These are phyloP conservation scores for Promerops cafer DNA, from an alignment of 2,113 vertebrate genomes.

Conservation along the genomic window DNA sequence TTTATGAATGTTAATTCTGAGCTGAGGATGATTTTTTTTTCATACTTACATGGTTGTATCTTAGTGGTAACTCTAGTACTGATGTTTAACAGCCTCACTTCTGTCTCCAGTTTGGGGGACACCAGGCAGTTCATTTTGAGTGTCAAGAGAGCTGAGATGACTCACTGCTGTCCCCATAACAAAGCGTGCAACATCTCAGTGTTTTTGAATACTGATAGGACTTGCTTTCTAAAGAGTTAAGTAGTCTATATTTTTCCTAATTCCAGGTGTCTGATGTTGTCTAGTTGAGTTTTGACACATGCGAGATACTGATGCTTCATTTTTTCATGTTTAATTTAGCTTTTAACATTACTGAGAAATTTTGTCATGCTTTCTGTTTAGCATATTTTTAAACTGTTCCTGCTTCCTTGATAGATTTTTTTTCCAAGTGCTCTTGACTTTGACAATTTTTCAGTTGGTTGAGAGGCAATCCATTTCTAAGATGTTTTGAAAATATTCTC, in stretches of 20 bases:
- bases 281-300: not conserved
- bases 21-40: not conserved
- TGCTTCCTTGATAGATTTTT: slow-evolving; percentile 26
- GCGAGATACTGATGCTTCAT: not conserved
- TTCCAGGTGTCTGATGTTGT: not conserved
- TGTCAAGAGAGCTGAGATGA: not conserved
- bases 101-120: not conserved
- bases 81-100: not conserved
- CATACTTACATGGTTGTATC: not conserved
- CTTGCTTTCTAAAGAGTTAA: not conserved
- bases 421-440: not conserved
- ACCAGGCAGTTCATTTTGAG: not conserved
- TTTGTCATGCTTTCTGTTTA: slow-evolving; percentile 15
- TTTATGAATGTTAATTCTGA: not conserved
- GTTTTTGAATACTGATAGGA: not conserved
- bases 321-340: not conserved
- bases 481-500: not conserved
- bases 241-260: not conserved
- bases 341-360: not conserved
- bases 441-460: slow-evolving; percentile 11
- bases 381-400: slow-evolving; percentile 22
- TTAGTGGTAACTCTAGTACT: not conserved
- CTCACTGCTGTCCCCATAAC: not conserved
- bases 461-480: slow-evolving; percentile 26
- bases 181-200: not conserved